A percentile compares a stretch with the other conserved stretches of the same genome.
Evolutionary conservation across 2,113 vertebrate genomes (phyloP).

Genomic region (Empidonax alnorum): DNA sequence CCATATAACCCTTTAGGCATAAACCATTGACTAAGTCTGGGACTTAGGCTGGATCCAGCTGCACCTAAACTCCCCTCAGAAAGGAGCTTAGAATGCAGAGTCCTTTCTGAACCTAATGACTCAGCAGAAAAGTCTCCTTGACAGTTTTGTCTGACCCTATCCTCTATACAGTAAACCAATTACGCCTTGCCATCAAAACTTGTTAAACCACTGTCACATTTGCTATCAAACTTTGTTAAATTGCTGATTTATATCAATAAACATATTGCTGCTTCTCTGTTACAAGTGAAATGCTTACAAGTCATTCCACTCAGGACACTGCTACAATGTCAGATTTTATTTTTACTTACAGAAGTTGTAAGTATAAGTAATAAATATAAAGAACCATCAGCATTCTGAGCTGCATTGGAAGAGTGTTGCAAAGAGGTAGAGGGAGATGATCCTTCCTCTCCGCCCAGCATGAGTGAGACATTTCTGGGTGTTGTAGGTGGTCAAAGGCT

Average conservation of each 20-base stretch:
- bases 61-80: not conserved
- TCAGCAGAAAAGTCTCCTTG: not conserved
- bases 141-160: not conserved
- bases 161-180: not conserved
- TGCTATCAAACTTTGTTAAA: not conserved
- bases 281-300: not conserved
- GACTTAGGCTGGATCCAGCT: not conserved
- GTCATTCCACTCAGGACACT: not conserved
- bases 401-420: not conserved
- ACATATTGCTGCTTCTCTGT: not conserved
- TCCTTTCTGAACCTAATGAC: not conserved
- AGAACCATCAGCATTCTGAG: not conserved
- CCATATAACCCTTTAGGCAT: not conserved
- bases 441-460: not conserved
- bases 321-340: not conserved
- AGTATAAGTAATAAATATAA: not conserved
- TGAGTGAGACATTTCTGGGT: not conserved
- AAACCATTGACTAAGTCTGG: not conserved
- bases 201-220: not conserved
- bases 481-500: not conserved
- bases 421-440: not conserved
- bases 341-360: not conserved
- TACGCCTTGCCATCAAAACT: not conserved
- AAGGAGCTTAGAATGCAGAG: not conserved
- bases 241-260: not conserved